A percentile compares a stretch with the other conserved stretches of the same genome.
phyloP scores from a whole-genome alignment of 1,140 invertebrate species.

The Drosophila teissieri region DNA sequence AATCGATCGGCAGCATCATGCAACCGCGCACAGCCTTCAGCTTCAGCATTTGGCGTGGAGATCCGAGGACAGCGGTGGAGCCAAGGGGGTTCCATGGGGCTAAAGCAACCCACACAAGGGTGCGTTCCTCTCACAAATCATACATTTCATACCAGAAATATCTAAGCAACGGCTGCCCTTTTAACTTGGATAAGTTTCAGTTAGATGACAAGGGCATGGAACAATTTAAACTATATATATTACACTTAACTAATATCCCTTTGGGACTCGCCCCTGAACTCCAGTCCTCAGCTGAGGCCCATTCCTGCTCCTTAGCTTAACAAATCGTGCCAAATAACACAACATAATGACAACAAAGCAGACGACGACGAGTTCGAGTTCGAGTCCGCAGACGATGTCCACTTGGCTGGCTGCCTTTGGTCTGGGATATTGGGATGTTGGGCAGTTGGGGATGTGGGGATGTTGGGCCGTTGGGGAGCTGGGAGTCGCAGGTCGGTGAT shows the following conservation, averaged over 20 bases:
- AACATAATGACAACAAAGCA: slow-evolving; percentile 82
- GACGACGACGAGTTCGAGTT: slow-evolving; percentile 39
- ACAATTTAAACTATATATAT: too few relatives aligned
- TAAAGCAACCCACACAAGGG: too few relatives aligned
- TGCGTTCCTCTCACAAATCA: too few relatives aligned
- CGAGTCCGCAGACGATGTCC: slow-evolving; percentile 58
- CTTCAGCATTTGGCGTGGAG: slow-evolving; percentile 1
- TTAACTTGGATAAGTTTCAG: too few relatives aligned
- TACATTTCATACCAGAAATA: too few relatives aligned
- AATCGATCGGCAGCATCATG: slow-evolving; percentile 83
- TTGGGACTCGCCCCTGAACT: slow-evolving; percentile 6
- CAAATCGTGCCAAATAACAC: slow-evolving; percentile 84
- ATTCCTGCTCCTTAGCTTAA: slow-evolving; percentile 69
- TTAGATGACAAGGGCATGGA: too few relatives aligned
- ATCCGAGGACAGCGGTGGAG: not conserved
- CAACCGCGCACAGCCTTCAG: slow-evolving; percentile 77
- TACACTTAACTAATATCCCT: too few relatives aligned
- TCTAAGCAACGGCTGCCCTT: too few relatives aligned
- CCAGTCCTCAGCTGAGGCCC: slow-evolving; percentile 9
- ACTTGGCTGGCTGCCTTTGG: slow-evolving; percentile 57
- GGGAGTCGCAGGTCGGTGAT: slow-evolving; percentile 66
- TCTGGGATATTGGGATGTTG: not conserved
- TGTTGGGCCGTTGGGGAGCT: slow-evolving; percentile 4
- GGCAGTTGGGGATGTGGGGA: slow-evolving; percentile 2
- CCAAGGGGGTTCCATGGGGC: not conserved